A percentile compares a stretch with the other conserved stretches of the same genome.
These are phyloP conservation scores for Florisuga fusca DNA, from an alignment of 2,797 vertebrate genomes.

Conservation along the genomic window DNA sequence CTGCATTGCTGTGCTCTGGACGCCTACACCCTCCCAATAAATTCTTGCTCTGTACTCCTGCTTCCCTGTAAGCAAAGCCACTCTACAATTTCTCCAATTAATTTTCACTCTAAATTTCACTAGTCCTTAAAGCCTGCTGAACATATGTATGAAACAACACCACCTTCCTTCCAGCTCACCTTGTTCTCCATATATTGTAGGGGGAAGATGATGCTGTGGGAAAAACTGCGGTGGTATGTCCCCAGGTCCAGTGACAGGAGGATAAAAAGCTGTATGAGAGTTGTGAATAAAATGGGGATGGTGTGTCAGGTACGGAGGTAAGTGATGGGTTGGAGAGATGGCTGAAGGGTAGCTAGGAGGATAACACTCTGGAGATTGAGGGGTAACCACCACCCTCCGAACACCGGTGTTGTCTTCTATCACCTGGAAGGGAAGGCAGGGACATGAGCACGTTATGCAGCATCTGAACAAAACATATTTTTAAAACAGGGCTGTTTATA, in stretches of 20 bases:
- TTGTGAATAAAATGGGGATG: slow-evolving; percentile 96
- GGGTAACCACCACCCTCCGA: slow-evolving; percentile 95
- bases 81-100: background rate
- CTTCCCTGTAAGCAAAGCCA: background rate
- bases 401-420: slow-evolving; percentile 96
- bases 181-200: slow-evolving; percentile 92
- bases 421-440: slow-evolving; percentile 81
- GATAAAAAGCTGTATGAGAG: slow-evolving; percentile 93
- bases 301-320: slow-evolving; percentile 91
- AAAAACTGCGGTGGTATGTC: slow-evolving; percentile 93
- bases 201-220: slow-evolving; percentile 94
- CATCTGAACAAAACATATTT: background rate
- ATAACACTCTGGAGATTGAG: slow-evolving; percentile 96
- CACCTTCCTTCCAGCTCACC: slow-evolving; percentile 79
- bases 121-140: background rate
- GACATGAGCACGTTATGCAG: background rate
- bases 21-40: background rate
- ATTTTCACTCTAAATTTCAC: background rate
- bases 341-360: slow-evolving; percentile 94
- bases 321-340: slow-evolving; percentile 94
- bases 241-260: slow-evolving; percentile 91
- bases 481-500: background rate
- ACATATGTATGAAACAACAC: background rate
- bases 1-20: background rate
- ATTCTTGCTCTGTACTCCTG: background rate